Evolutionary conservation across 2,888 invertebrate species (phyloP), one percentile per base, ranked within the genome.

Genomic region (Aleiodes testaceus): DNA sequence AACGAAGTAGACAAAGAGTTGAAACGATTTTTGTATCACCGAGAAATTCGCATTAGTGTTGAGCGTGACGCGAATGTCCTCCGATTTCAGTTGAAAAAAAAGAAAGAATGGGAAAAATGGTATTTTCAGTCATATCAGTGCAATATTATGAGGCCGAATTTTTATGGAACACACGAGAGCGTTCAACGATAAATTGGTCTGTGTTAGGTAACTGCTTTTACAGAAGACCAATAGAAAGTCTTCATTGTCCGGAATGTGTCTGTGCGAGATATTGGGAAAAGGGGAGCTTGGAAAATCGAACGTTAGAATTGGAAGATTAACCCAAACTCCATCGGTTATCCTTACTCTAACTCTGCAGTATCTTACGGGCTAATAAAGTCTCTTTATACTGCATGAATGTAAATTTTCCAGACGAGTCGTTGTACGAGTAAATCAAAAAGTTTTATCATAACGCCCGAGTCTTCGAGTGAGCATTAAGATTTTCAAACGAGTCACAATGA

Each of bases 1-100:
- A 18, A 53, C 1, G 36, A 55, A 11, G 11, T 22, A 26, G 12
- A 42, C 16, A 18, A 14, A 49, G 50, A 66, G 44, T 36, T 20
- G 59, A 61, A 68, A 76, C 73, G 74, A 72, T 72, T 72, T 72
- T 74, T 72, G 74, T 73, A 73, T 66, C 71, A 65, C 65, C 65
- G 63, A 70, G 72, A 76, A 26, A 73, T 70, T 66, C 55, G 61
- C 69, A 73, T 76, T 76, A 76, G 73, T 66, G 74, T 66, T 50
- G 71, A 64, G 73, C 76, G 76, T 76, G 76, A 74, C 70, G 45
- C 36, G 73, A 73, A 61, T 68, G n/a, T 59, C 5, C n/a, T 26
- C 12, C 26, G 36, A 66, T 71, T 18, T 6, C 49, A 64, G 67
- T 49, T 36, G 49, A 44, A 50, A 50, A 68, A 44, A 49, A 22